Evolutionary conservation across 2,113 vertebrate species (phyloP), one percentile per base, ranked within the genome.

Genomic region (Elgaria multicarinata): DNA sequence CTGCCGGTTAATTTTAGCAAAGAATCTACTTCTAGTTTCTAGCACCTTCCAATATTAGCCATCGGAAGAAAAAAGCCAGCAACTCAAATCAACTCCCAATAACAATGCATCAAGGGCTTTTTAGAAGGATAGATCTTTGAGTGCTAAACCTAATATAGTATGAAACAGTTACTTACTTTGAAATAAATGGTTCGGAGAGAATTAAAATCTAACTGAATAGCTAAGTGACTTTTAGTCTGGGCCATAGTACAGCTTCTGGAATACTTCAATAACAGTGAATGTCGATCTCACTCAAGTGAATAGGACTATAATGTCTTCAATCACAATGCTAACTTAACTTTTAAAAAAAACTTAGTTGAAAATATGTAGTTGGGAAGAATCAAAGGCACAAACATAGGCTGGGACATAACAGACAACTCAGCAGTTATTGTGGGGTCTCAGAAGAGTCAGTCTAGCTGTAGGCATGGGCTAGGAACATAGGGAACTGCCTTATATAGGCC

Each of bases 1-100:
- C 94, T 91, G 92, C 89, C 94, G 93, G 90, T 94, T 92, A 90
- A 91, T 78, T 93, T 95, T 89, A 85, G 89, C 90, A 91, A 92
- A 95, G 92, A 62, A 62, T 3, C 90, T 90, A 64, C 87, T 90
- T 93, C 93, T 92, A 92, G 82, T 91, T 92, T 91, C 90, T 90
- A 86, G 89, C 86, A 90, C 39, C 39, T 76, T 26, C 39, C 74
- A 44, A 50, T 33, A 31, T 39, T 72, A 72, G 42, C 69, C 22
- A 53, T 53, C 4, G 64, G 50, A 22, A 28, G 53, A 50, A 86
- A 76, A 12, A 13, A 86, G 9, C 39, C 9, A 44, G 18, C 39
- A 76, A 39, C 64, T 75, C 31, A 86, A 75, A 75, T 64, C 42
- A 86, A 86, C 36, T 86, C 71, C 72, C 71, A 8, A 24, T 42